Conservation (phyloP, 2,888 invertebrate genomes). For the Drosophila melanosoma region DNA sequence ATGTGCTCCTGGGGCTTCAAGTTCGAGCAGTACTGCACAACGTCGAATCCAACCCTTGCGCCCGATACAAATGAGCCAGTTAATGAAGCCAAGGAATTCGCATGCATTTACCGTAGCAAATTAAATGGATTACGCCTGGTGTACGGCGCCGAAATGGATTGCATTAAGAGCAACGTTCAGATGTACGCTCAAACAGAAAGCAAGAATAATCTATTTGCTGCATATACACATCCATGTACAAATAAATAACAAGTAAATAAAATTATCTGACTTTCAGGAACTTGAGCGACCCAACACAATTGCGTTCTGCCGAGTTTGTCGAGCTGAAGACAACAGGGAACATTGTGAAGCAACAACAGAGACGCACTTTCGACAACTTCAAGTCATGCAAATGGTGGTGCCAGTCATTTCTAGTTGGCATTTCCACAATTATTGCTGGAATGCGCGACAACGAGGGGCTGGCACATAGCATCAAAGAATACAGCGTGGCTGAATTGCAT, state of each 20-base stretch:
- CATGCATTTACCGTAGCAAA: constrained; percentile 35
- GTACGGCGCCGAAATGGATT: constrained; percentile 66
- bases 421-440: constrained; percentile 49
- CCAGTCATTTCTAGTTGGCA: constrained; percentile 65
- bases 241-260: not conserved
- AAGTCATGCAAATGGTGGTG: constrained; percentile 67
- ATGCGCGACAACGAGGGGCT: constrained; percentile 45
- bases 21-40: constrained; percentile 62
- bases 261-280: constrained; percentile 28
- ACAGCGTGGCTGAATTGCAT: constrained; percentile 22
- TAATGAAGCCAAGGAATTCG: constrained; percentile 53
- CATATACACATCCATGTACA: not conserved
- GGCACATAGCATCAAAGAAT: constrained; percentile 30
- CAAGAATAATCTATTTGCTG: not conserved
- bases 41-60: constrained; percentile 16
- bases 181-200: constrained; percentile 36
- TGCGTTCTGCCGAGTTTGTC: constrained; percentile 46
- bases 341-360: constrained; percentile 15
- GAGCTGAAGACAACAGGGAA: constrained; percentile 55
- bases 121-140: constrained; percentile 46
- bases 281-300: constrained; percentile 27
- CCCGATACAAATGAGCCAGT: constrained; percentile 57
- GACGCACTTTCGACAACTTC: constrained; percentile 27
- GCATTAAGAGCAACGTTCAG: constrained; percentile 41
- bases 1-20: constrained; percentile 77